A percentile compares a stretch with the other conserved stretches of the same genome.
phyloP scores from a whole-genome alignment of 1,140 invertebrate genomes.

The Teleopsis dalmanni region DNA sequence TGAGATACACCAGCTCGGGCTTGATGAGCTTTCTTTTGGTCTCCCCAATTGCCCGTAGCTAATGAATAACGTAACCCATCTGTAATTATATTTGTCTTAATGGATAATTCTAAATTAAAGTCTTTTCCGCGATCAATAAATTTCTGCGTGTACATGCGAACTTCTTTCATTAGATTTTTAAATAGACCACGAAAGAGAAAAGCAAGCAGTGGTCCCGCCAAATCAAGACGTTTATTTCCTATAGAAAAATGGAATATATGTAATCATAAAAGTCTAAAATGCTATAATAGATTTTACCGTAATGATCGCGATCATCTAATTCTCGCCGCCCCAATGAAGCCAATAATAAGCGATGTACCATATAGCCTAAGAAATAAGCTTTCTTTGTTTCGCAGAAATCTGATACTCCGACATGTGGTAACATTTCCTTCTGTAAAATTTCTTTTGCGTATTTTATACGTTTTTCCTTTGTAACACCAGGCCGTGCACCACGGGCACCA shows the following conservation, averaged over 20 bases:
- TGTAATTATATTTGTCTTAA: conserved; percentile 96
- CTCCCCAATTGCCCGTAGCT: conserved; percentile 99
- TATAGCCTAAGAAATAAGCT: conserved; percentile 96
- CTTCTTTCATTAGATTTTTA: conserved; percentile 91
- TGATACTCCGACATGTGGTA: conserved; percentile 96
- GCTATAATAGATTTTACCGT: conserved; percentile 52
- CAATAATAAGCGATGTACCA: conserved; percentile 92
- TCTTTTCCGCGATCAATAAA: conserved; percentile 98
- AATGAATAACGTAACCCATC: conserved; percentile 96
- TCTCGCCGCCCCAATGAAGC: conserved; percentile 92
- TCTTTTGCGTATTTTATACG: conserved; percentile 98
- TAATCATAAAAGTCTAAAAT: neutral
- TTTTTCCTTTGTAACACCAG: conserved; percentile 97
- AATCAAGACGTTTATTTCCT: conserved; percentile 87
- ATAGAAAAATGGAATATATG: neutral
- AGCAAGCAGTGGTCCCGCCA: conserved; percentile 92
- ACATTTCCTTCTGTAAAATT: conserved; percentile 99
- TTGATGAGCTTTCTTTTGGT: conserved; percentile 99
- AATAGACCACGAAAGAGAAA: conserved; percentile 92
- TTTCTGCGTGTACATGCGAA: conserved; percentile 96
- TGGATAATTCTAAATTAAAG: conserved; percentile 94
- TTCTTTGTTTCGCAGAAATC: conserved; percentile 99
- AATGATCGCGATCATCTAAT: conserved; percentile 98
- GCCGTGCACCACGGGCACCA: conserved; percentile 88
- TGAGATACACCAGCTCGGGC: conserved; percentile 88